Evolutionary conservation across 2,888 invertebrate species (phyloP).

Genomic region (Acleris laterana): DNA sequence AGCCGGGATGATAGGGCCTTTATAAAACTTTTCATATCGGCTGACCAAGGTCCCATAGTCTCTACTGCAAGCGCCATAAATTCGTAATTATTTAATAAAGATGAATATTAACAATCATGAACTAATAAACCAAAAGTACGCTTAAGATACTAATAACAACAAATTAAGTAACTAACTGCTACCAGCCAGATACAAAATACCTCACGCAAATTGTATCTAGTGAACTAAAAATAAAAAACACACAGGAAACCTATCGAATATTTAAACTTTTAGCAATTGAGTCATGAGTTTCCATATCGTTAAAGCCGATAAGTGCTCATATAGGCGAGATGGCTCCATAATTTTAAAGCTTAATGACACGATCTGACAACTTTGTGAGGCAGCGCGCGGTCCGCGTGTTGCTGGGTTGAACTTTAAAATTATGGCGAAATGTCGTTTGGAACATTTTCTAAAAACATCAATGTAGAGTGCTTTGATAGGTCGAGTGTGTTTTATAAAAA

Average conservation of each 20-base stretch:
- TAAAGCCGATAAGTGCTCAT: conserved; percentile 44
- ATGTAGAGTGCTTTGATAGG: too few species aligned
- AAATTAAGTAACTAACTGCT: too few species aligned
- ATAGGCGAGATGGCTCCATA: conserved; percentile 53
- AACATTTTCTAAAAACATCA: neutral
- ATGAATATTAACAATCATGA: too few species aligned
- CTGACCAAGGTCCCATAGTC: too few species aligned
- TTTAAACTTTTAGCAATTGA: conserved; percentile 52
- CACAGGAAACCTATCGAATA: conserved; percentile 28
- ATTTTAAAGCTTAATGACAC: conserved; percentile 55
- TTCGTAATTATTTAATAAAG: too few species aligned
- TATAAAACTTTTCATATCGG: too few species aligned
- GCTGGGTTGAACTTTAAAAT: conserved; percentile 47
- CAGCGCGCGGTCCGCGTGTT: conserved; percentile 41
- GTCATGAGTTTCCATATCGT: conserved; percentile 46
- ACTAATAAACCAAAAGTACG: too few species aligned
- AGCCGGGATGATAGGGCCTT: too few species aligned
- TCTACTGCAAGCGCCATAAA: too few species aligned
- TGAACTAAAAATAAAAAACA: neutral
- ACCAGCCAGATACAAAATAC: too few species aligned
- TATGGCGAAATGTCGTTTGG: conserved; percentile 24
- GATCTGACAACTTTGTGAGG: conserved; percentile 53
- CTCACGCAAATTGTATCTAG: neutral
- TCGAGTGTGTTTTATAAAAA: too few species aligned
- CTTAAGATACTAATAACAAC: too few species aligned